Evolutionary conservation across 2,888 invertebrate genomes (phyloP).

Genomic region (Spilosoma lubricipeda): DNA sequence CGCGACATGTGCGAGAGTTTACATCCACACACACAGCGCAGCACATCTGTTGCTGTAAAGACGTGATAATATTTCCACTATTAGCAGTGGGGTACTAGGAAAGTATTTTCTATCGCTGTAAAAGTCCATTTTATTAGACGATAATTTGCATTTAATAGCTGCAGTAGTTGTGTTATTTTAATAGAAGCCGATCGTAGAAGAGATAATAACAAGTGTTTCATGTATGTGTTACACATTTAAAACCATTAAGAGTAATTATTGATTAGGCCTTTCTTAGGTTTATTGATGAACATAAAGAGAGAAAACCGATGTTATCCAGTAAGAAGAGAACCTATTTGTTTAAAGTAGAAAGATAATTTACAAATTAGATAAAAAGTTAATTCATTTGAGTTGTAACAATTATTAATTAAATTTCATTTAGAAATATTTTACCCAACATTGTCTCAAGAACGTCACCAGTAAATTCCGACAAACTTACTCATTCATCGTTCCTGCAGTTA

Average conservation of each 20-base stretch:
- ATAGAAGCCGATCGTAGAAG: background rate
- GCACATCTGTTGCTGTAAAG: slow-evolving; percentile 33
- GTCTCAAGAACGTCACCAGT: slow-evolving; percentile 5
- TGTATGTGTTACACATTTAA: background rate
- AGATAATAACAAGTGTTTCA: background rate
- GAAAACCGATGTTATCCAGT: background rate
- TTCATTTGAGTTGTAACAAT: background rate
- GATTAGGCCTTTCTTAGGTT: background rate
- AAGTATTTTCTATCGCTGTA: background rate
- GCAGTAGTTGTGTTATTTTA: background rate
- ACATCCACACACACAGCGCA: slow-evolving; percentile 26
- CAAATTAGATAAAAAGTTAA: background rate
- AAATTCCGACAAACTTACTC: slow-evolving; percentile 18
- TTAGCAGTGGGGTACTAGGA: background rate
- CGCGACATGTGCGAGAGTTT: slow-evolving; percentile 38
- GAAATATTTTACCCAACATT: background rate
- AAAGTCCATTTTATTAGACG: background rate
- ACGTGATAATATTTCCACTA: background rate
- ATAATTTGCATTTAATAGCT: background rate
- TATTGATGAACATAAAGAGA: background rate
- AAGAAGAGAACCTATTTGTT: background rate
- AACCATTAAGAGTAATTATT: background rate
- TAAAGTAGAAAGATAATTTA: background rate
- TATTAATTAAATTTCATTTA: background rate
- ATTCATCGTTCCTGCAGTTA: slow-evolving; percentile 19